phyloP scores from a whole-genome alignment of 2,113 vertebrate genomes.

The Sardina pilchardus region DNA sequence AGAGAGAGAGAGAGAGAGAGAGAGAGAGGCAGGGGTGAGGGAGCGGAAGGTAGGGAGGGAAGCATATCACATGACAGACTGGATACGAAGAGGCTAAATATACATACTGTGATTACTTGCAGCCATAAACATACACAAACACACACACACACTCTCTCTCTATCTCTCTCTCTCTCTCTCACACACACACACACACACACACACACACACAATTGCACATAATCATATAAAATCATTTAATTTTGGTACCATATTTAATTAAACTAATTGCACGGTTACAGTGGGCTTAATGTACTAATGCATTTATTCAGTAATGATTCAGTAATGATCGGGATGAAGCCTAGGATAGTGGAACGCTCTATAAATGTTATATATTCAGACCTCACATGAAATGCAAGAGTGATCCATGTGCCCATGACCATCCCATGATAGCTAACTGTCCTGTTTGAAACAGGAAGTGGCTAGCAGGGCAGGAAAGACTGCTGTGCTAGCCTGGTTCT shows the following conservation, averaged over 20 bases:
- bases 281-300: background rate
- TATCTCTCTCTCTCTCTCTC: too few relatives aligned
- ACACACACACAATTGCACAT: slow-evolving; percentile 15
- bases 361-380: slow-evolving; percentile 20
- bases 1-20: slow-evolving; percentile 2
- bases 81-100: slow-evolving; percentile 65
- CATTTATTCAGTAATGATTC: background rate
- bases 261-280: background rate
- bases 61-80: slow-evolving; percentile 67
- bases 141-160: slow-evolving; percentile 17
- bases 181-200: slow-evolving; percentile 4
- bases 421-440: background rate
- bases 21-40: too few relatives aligned
- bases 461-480: background rate
- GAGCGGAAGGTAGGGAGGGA: slow-evolving; percentile 44
- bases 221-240: background rate
- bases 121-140: slow-evolving; percentile 1
- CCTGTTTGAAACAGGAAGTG: background rate
- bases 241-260: background rate
- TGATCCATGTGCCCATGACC: too few relatives aligned
- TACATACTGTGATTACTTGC: slow-evolving; percentile 56
- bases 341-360: slow-evolving; percentile 27
- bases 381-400: background rate
- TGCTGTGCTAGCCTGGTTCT: background rate
- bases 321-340: background rate